phyloP scores from a whole-genome alignment of 2,113 vertebrate species.

The Xerus inauris region DNA sequence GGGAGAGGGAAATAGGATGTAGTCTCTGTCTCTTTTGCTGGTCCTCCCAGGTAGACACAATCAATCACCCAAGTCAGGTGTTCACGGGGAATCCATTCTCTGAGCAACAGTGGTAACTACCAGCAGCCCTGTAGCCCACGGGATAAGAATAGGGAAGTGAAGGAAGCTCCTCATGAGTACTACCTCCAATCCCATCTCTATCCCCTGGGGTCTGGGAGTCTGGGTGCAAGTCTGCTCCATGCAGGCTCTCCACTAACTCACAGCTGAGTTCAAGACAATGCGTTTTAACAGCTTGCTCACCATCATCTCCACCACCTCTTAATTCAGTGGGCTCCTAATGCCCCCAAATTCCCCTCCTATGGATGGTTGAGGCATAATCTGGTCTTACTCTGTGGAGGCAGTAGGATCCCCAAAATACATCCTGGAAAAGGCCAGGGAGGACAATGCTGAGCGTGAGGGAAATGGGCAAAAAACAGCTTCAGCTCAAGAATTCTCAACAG shows the following conservation, averaged over 20 bases:
- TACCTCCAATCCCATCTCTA: no score
- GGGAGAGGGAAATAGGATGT: background rate
- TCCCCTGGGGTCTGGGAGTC: rapidly evolving
- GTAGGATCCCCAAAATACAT: background rate
- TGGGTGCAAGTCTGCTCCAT: background rate
- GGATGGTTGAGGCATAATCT: background rate
- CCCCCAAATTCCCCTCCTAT: background rate
- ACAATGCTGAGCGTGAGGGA: background rate
- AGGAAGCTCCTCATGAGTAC: background rate
- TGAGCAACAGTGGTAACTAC: background rate
- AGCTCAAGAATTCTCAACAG: background rate
- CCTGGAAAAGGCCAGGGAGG: background rate
- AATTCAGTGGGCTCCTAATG: background rate
- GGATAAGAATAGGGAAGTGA: background rate
- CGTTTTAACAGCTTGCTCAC: background rate
- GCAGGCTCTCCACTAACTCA: background rate
- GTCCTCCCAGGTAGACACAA: background rate
- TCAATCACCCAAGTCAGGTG: background rate
- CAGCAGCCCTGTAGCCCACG: background rate
- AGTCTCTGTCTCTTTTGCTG: background rate
- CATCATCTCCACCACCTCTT: background rate
- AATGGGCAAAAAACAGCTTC: background rate
- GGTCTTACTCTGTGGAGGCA: background rate
- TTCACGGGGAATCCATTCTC: background rate
- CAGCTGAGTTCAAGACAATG: background rate